Evolutionary conservation across 2,797 vertebrate genomes (phyloP).

Genomic region (Jordanella pulchra): DNA sequence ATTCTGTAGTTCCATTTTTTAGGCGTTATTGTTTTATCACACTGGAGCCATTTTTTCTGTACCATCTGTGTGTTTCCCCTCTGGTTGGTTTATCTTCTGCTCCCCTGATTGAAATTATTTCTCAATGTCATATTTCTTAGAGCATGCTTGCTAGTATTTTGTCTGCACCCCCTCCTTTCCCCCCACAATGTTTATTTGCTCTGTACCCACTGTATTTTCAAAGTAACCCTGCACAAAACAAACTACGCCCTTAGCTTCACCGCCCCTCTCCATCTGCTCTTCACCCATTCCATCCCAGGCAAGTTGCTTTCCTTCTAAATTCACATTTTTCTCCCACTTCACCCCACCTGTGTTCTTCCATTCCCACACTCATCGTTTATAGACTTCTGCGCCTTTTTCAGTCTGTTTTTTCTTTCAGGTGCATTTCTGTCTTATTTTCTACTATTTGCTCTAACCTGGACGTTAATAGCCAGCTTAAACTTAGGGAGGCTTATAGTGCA

Average conservation of each 20-base stretch:
- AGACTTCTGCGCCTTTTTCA: background rate
- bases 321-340: slow-evolving; percentile 14
- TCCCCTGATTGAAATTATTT: slow-evolving; percentile 18
- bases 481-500: background rate
- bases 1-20: background rate
- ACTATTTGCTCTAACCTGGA: background rate
- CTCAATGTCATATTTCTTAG: slow-evolving; percentile 20
- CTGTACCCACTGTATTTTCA: slow-evolving; percentile 55
- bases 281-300: slow-evolving; percentile 8
- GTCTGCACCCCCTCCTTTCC: slow-evolving; percentile 15
- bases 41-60: background rate
- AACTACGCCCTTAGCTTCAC: slow-evolving; percentile 28
- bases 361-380: slow-evolving; percentile 3
- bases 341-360: slow-evolving; percentile 25
- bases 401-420: background rate
- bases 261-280: slow-evolving; percentile 6
- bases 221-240: slow-evolving; percentile 61
- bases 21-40: background rate
- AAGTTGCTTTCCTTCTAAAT: slow-evolving; percentile 6
- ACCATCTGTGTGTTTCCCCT: no score
- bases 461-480: slow-evolving; percentile 41
- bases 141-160: slow-evolving; percentile 24
- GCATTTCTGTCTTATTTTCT: background rate
- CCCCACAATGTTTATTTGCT: slow-evolving; percentile 47
- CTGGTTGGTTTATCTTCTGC: background rate